A percentile compares a stretch with the other conserved stretches of the same genome.
phyloP scores from a whole-genome alignment of 1,140 invertebrate species.

The Cyphomyrmex costatus region DNA sequence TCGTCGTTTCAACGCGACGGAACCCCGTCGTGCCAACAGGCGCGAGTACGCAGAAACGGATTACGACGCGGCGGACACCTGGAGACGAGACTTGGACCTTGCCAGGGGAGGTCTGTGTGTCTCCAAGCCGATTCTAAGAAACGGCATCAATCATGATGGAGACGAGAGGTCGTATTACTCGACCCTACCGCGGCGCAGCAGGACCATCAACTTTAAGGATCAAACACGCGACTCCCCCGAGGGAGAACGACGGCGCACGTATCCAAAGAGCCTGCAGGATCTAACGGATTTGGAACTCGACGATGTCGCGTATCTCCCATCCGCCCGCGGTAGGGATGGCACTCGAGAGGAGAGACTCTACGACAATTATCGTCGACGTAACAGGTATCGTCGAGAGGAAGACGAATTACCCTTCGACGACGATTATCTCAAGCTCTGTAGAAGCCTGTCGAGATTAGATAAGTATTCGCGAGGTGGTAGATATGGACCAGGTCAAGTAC shows the following conservation, averaged over 20 bases:
- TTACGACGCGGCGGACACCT: slow-evolving; percentile 18
- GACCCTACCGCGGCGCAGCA: slow-evolving; percentile 76
- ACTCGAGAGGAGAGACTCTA: slow-evolving; percentile 23
- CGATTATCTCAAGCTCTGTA: slow-evolving; percentile 78
- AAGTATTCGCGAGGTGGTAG: slow-evolving; percentile 68
- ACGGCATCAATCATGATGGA: slow-evolving; percentile 56
- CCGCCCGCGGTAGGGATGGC: not conserved
- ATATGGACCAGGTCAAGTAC: slow-evolving; percentile 83
- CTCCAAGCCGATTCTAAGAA: slow-evolving; percentile 67
- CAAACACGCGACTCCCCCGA: slow-evolving; percentile 59
- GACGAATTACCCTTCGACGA: slow-evolving; percentile 66
- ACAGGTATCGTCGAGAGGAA: not conserved
- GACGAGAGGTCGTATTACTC: slow-evolving; percentile 69
- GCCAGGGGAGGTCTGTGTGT: not conserved
- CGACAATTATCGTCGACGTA: slow-evolving; percentile 41
- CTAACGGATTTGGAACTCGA: slow-evolving; percentile 82
- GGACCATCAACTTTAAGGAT: slow-evolving; percentile 76
- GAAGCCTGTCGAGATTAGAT: slow-evolving; percentile 77
- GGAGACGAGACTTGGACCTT: not conserved
- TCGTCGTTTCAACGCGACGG: slow-evolving; percentile 13
- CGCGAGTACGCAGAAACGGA: slow-evolving; percentile 40
- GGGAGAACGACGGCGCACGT: slow-evolving; percentile 70
- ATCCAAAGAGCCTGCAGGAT: slow-evolving; percentile 82
- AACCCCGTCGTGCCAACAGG: slow-evolving; percentile 4
- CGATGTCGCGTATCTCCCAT: slow-evolving; percentile 69